These are phyloP conservation scores for Anomalospiza imberbis DNA, from an alignment of 2,797 vertebrate species.

Conservation along the genomic window DNA sequence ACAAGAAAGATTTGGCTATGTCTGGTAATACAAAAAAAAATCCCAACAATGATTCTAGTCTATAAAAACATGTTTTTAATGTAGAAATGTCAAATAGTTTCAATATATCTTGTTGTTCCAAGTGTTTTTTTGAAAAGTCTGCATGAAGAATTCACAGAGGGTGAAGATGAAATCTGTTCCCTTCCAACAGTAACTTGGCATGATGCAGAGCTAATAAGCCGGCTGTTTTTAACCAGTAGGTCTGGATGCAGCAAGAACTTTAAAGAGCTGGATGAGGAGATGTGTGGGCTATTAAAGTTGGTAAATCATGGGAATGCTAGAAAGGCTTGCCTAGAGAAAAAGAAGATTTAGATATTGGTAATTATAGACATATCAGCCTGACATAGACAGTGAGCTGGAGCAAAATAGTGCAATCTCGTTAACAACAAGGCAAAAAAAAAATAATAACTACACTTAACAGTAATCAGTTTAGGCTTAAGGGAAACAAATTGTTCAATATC, in stretches of 20 bases:
- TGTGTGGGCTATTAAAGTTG: constrained; percentile 30
- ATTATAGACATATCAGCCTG: constrained; percentile 17
- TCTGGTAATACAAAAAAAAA: background rate
- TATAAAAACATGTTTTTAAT: constrained; percentile 36
- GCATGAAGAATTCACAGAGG: constrained; percentile 29
- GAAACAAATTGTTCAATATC: background rate
- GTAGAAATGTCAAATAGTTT: constrained; percentile 22
- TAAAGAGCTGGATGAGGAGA: constrained; percentile 18
- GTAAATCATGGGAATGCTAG: constrained; percentile 8
- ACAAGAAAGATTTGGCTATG: background rate
- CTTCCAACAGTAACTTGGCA: constrained; percentile 48
- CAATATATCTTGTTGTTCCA: constrained; percentile 34
- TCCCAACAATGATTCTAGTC: background rate
- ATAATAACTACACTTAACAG: background rate
- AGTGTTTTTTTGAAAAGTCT: background rate
- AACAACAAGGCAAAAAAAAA: background rate
- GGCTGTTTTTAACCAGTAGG: constrained; percentile 41
- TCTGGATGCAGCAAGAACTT: constrained; percentile 35
- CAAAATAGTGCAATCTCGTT: background rate
- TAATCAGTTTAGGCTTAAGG: background rate
- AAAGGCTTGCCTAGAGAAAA: constrained; percentile 24
- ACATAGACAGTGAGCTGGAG: background rate
- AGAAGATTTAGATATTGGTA: constrained; percentile 13
- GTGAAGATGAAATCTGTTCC: constrained; percentile 52
- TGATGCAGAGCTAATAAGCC: constrained; percentile 30